These are phyloP conservation scores for Emmelina monodactyla DNA, from an alignment of 2,888 invertebrate genomes.

Conservation along the genomic window DNA sequence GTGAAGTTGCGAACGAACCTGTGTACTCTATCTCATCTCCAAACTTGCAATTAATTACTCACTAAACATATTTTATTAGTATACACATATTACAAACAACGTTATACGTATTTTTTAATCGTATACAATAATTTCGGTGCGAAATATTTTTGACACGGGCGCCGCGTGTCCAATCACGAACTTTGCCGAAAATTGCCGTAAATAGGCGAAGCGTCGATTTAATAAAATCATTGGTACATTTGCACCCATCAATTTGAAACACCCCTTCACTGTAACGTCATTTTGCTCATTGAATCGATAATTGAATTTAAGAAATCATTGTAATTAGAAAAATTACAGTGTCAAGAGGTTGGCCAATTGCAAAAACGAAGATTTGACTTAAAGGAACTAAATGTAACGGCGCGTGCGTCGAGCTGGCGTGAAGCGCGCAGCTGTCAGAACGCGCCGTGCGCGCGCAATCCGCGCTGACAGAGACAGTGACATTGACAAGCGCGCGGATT, in stretches of 20 bases:
- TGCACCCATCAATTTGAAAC: constrained; percentile 43
- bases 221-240: constrained; percentile 11
- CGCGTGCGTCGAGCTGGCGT: constrained; percentile 26
- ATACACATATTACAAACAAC: constrained; percentile 65
- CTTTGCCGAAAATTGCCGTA: constrained; percentile 23
- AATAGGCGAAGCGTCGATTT: constrained; percentile 16
- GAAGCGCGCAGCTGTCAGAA: constrained; percentile 27
- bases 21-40: constrained; percentile 19
- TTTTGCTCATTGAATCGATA: constrained; percentile 19
- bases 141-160: constrained; percentile 50
- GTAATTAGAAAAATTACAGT: constrained; percentile 49
- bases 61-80: constrained; percentile 50
- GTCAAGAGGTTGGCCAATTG: constrained; percentile 66
- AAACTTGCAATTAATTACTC: constrained; percentile 35
- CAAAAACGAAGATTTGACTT: constrained; percentile 68
- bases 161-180: constrained; percentile 31
- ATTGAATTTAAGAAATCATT: constrained; percentile 19
- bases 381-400: constrained; percentile 52
- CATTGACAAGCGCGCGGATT: background rate
- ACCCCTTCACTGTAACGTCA: constrained; percentile 62
- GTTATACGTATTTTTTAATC: constrained; percentile 62
- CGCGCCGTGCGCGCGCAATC: constrained; percentile 24
- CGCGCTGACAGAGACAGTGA: constrained; percentile 3
- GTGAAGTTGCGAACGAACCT: constrained; percentile 20
- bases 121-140: constrained; percentile 64